Evolutionary conservation across 2,888 invertebrate species (phyloP), one percentile per base, ranked within the genome.

Genomic region (Ceriagrion tenellum): DNA sequence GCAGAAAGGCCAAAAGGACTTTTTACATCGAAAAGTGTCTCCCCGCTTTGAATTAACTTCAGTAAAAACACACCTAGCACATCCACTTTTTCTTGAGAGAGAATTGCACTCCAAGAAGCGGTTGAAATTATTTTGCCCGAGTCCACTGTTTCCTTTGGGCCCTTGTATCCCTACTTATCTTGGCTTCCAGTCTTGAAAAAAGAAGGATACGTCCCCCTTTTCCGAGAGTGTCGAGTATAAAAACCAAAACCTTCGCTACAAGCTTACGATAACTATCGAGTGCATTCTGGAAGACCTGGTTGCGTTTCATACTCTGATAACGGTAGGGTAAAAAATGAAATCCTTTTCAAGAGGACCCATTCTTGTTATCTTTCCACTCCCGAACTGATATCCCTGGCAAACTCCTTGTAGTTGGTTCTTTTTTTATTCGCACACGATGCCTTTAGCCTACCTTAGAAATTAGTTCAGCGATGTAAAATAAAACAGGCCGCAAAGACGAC

Each of bases 221-320:
- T 81, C 81, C n/a, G n/a, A 69, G 35, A 81, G 35, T 18, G 16
- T 81, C 35, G 30, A 10, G 35, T 12, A 18, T 12, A 35, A 81
- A 30, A 35, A 81, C 4, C 3, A 81, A 35, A 81, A 0, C 81
- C 81, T 81, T 16, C 16, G 81, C 35, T 81, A 16, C 18, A 8
- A 26, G 26, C 69, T 30, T 35, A 81, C 35, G 81, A 81, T 81
- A 16, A 35, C 81, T 81, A 81, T 81, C 81, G 81, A 81, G 81
- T 81, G 81, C 81, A 81, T 35, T 35, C 81, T 16, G 35, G 81
- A 81, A 35, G 81, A 26, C 81, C 30, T 30, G 81, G 81, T 26
- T 81, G 81, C 81, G 35, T 81, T 81, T 81, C n/a, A 81, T 81
- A 30, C 35, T 26, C 81, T 81, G 81, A 81, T 81, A 81, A 81